Percentiles rank a stretch among this genome's conserved stretches.
Evolutionary conservation across 1,140 invertebrate species (phyloP).

Genomic region (Philopotamus ludificatus): DNA sequence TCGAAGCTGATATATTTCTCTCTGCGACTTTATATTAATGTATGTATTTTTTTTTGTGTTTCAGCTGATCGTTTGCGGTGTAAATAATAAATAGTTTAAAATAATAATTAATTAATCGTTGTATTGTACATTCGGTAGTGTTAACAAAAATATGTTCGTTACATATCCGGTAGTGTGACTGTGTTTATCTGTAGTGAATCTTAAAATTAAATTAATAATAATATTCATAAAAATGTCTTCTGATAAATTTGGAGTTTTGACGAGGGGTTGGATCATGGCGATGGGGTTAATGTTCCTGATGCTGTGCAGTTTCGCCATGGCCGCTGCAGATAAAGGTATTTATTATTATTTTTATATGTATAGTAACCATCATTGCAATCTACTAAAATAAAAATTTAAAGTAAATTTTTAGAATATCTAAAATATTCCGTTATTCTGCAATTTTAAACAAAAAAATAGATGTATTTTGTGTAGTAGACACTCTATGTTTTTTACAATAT

Average conservation of each 20-base stretch:
- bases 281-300: neutral
- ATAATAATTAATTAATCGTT: neutral
- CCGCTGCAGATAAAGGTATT: constrained; percentile 19
- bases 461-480: neutral
- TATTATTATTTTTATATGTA: neutral
- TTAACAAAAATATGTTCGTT: constrained; percentile 7
- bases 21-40: neutral
- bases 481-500: too few species aligned
- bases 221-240: constrained; percentile 8
- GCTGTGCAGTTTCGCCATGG: constrained; percentile 5
- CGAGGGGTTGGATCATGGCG: constrained; percentile 8
- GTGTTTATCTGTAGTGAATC: neutral
- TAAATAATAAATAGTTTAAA: neutral
- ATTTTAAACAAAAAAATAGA: neutral
- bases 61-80: neutral
- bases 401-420: neutral
- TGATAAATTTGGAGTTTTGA: neutral
- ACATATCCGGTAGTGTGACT: neutral
- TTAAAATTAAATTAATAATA: neutral
- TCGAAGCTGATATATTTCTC: neutral
- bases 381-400: too few species aligned
- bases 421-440: neutral
- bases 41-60: neutral
- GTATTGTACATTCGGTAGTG: too few species aligned
- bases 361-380: neutral